Evolutionary conservation across 1,140 invertebrate species (phyloP).

Genomic region (Scaptomyza graminum): DNA sequence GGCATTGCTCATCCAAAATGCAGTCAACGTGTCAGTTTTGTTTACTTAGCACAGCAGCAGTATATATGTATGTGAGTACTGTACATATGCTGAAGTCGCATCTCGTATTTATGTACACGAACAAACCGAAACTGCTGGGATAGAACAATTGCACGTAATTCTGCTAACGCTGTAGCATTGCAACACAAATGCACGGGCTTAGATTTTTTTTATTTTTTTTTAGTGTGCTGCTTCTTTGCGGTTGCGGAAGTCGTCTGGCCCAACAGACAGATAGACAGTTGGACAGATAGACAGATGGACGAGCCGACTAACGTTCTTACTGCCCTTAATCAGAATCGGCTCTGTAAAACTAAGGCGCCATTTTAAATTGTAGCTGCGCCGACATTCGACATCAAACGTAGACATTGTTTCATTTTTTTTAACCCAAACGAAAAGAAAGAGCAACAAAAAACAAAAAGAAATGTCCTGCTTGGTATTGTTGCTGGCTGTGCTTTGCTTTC

Average conservation of each 20-base stretch:
- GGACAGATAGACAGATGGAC: slow-evolving; percentile 25
- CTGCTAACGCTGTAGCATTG: slow-evolving; percentile 78
- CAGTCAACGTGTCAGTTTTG: slow-evolving; percentile 76
- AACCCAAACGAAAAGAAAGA: slow-evolving; percentile 26
- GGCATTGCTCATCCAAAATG: slow-evolving; percentile 69
- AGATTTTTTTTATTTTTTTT: slow-evolving; percentile 37
- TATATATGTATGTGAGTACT: no score
- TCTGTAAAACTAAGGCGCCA: slow-evolving; percentile 65
- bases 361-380: slow-evolving; percentile 55
- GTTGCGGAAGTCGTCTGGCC: slow-evolving; percentile 67
- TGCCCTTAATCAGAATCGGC: slow-evolving; percentile 74
- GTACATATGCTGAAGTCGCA: slow-evolving; percentile 21
- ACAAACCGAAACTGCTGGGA: slow-evolving; percentile 61
- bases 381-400: slow-evolving; percentile 30
- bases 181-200: slow-evolving; percentile 57
- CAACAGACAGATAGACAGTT: slow-evolving; percentile 33
- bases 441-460: slow-evolving; percentile 24
- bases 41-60: slow-evolving; percentile 62
- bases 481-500: slow-evolving; percentile 25
- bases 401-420: slow-evolving; percentile 11
- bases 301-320: slow-evolving; percentile 42
- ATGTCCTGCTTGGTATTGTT: slow-evolving; percentile 42
- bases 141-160: slow-evolving; percentile 82
- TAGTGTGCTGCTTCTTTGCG: slow-evolving; percentile 32
- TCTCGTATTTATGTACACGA: slow-evolving; percentile 74